phyloP scores from a whole-genome alignment of 2,888 invertebrate genomes.

The Chironomus tentans region DNA sequence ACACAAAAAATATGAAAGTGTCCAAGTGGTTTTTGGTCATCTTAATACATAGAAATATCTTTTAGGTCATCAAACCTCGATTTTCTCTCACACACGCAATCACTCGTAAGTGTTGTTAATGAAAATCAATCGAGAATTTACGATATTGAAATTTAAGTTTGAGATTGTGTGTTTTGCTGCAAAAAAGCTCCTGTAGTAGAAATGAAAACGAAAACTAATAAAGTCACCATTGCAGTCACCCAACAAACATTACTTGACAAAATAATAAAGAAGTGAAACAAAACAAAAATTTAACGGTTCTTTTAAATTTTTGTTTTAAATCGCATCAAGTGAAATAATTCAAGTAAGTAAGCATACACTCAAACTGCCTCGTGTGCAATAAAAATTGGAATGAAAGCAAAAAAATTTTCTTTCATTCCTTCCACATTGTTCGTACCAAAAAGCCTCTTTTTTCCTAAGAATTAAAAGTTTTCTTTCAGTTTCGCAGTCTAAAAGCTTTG shows the following conservation, averaged over 20 bases:
- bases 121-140: background rate
- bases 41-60: background rate
- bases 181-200: no score
- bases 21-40: background rate
- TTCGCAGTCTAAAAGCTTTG: no score
- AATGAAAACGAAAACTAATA: no score
- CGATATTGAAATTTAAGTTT: background rate
- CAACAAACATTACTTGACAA: no score
- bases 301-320: background rate
- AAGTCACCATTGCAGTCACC: no score
- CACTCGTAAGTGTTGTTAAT: background rate
- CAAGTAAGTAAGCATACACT: background rate
- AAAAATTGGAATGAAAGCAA: background rate
- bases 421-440: no score
- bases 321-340: background rate
- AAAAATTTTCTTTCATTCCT: background rate
- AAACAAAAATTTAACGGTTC: background rate
- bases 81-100: background rate
- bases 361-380: background rate
- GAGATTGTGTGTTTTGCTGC: no score
- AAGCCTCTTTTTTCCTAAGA: no score
- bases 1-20: slow-evolving; percentile 14
- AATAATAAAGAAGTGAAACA: no score
- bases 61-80: slow-evolving; percentile 4
- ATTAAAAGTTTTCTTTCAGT: no score